Base-by-base conservation (phyloP, 2,888 invertebrate species). In the Macrophya alboannulata region DNA sequence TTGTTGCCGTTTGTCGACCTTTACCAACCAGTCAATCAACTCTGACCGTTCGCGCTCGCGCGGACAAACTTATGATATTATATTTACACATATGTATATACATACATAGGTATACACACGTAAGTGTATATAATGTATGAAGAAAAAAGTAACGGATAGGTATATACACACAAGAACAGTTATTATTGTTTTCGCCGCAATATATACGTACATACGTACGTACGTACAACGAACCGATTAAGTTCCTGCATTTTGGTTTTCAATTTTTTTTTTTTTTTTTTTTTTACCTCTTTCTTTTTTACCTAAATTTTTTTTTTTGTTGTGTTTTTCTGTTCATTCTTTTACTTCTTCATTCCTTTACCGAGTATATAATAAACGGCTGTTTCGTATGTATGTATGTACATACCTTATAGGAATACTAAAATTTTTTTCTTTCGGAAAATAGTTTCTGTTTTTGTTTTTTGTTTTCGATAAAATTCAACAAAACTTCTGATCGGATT, bases 1-100 rank as follows among this genome's bases (percentile, higher is more conserved):
- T 62, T 62, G 62, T 62, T 62, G 62, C 62, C 62, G 62, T 62
- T 62, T 62, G 62, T 62, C 25, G 62, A 62, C 62, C 62, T 62
- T 62, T 62, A 12, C 12, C 62, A 12, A 25, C 62, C 62, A 62
- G 62, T 62, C 62, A 62, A 62, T 62, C 62, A 62, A 62, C 62
- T 62, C 62, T 62, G 62, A 62, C 62, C 62, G 62, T 12, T 62
- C 62, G 25, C 25, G 62, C 55, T 31, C 31, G 31, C 8, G 5
- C 43, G 25, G 25, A 8, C 25, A 25, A 62, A 62, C 62, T 12
- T 62, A 62, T 62, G 4, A 62, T 25, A 25, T 21, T 17, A 55
- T 55, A 55, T 55, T 6, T n/a, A 55, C n/a, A 5, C 17, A 4
- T 48, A 48, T 31, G 3, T 31, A 48, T 51, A 51, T 51, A 51